These are phyloP conservation scores for Sinocyclocheilus anshuiensis DNA, from an alignment of 2,113 vertebrate genomes.

Conservation along the genomic window DNA sequence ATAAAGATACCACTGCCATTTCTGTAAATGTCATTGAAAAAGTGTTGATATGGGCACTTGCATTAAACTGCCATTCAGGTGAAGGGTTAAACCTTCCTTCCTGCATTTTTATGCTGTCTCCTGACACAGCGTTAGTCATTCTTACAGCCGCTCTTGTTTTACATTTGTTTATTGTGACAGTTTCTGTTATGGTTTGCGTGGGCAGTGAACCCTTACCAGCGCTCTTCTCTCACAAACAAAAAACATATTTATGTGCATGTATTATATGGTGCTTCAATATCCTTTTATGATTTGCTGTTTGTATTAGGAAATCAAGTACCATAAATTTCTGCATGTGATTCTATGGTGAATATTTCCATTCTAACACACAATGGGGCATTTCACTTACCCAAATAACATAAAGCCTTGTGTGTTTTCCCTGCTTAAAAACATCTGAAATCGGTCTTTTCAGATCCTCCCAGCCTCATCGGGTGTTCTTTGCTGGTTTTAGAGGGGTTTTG, in stretches of 20 bases:
- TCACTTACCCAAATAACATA: neutral
- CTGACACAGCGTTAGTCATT: neutral
- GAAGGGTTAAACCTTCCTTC: conserved; percentile 6
- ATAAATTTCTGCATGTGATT: conserved; percentile 15
- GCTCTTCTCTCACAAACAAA: conserved; percentile 20
- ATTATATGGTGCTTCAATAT: conserved; percentile 9
- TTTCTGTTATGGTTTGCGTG: conserved; percentile 33
- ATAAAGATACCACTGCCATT: conserved; percentile 18
- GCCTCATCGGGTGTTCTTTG: neutral
- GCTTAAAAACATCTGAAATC: neutral
- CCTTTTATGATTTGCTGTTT: conserved; percentile 36
- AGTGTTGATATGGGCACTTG: conserved; percentile 21
- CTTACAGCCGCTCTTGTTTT: neutral
- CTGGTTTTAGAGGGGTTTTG: neutral
- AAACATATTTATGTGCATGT: conserved; percentile 33
- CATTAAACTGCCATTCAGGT: conserved; percentile 26
- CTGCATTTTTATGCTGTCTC: conserved; percentile 2
- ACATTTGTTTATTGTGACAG: conserved; percentile 12
- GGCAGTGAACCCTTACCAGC: conserved; percentile 21
- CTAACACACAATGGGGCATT: neutral
- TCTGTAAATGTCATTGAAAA: conserved; percentile 41
- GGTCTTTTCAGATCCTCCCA: neutral
- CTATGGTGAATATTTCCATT: neutral
- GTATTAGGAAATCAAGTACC: conserved; percentile 19
- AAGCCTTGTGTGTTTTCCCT: conserved; percentile 22